Base-by-base conservation (phyloP, 2,888 invertebrate species). In the Cenopis cana region DNA sequence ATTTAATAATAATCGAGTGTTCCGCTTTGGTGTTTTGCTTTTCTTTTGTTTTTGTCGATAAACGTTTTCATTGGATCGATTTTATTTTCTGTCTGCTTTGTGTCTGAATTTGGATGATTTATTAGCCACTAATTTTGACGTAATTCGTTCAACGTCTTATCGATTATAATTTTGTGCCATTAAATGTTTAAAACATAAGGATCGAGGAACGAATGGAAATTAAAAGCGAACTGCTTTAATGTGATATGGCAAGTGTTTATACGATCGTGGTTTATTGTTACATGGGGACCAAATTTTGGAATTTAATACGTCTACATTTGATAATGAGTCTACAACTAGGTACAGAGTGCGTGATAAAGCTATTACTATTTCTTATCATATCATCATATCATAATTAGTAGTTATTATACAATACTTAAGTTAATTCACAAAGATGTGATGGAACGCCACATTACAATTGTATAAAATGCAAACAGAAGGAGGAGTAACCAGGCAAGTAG, bases 1-100 rank as follows among this genome's bases (percentile, higher is more conserved):
- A 91, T 91, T 93, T 91, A 89, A 89, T 83, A 82, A 82, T 91
- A 90, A 91, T 88, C 86, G 85, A 86, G 85, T 91, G 88, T 90
- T 89, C 87, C 86, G 87, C 85, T 89, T 87, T 85, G 81, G 82
- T 82, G 80, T 82, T 82, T 84, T 82, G 84, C 82, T 87, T 86
- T 87, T 86, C 86, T 87, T 82, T 87, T 83, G 81, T 85, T 88
- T 89, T 88, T 87, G 76, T 88, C 84, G 87, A 87, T 89, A 88
- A 90, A 86, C 86, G 87, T 83, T 87, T 86, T 82, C 83, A 84
- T 86, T 84, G 83, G 86, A 84, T 85, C 84, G 80, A 83, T 86
- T 85, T 83, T 80, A 80, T 82, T 81, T 79, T 81, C 76, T 79
- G 77, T 83, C 86, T 85, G 81, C 82, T 86, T 85, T 84, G 84